Percentiles rank a stretch among this genome's conserved stretches.
phyloP scores from a whole-genome alignment of 2,797 vertebrate genomes.

The Syncerus caffer region DNA sequence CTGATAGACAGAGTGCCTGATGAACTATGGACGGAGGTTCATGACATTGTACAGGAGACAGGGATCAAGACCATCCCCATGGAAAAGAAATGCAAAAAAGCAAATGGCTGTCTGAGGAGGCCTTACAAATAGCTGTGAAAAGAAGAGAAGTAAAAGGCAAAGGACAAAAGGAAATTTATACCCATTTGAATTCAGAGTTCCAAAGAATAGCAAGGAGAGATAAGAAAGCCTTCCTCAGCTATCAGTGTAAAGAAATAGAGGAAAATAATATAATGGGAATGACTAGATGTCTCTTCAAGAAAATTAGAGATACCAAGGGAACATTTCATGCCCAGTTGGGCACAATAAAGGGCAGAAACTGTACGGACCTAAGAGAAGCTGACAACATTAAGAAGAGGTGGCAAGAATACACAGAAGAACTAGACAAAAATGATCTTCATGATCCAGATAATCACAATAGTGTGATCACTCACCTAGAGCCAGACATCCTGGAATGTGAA shows the following conservation, averaged over 20 bases:
- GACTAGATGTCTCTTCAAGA: not conserved
- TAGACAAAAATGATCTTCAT: not conserved
- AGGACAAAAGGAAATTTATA: not conserved
- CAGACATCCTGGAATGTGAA: not conserved
- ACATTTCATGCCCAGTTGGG: rapidly evolving
- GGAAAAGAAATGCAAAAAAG: not conserved
- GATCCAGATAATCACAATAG: not conserved
- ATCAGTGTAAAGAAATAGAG: not conserved
- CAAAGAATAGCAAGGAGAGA: not conserved
- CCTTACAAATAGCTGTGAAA: not conserved
- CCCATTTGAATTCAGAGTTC: not conserved
- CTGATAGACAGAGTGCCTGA: not conserved
- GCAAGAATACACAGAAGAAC: not conserved
- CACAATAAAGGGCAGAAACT: not conserved
- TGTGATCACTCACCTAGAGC: not conserved
- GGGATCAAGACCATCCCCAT: not conserved
- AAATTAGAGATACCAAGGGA: not conserved
- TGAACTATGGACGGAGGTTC: not conserved
- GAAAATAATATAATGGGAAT: not conserved
- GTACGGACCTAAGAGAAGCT: not conserved
- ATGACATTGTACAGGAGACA: not conserved
- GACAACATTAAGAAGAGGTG: not conserved
- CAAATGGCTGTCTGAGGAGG: not conserved
- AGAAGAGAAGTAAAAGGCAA: not conserved
- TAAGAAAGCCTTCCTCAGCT: not conserved